Evolutionary conservation across 2,888 invertebrate genomes (phyloP), one percentile per base, ranked within the genome.

Genomic region (Xylota sylvarum): DNA sequence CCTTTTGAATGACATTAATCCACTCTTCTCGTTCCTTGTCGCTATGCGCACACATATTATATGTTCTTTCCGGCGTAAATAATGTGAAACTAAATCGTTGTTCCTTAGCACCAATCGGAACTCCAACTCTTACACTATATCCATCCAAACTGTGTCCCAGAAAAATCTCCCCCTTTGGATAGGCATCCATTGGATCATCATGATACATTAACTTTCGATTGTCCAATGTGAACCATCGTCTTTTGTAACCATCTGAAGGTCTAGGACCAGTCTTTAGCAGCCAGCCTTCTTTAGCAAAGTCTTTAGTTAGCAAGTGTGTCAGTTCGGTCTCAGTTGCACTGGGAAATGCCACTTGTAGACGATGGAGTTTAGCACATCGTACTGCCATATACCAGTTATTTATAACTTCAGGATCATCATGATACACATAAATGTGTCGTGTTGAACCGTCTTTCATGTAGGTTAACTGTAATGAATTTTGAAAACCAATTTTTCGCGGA

Each of bases 161-260:
- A 92, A 97, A 97, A 89, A 98, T 96, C 93, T 98, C 97, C 62
- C 97, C 97, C 93, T 97, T 97, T 0, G 98, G 97, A 93, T 96
- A 96, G 2, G 97, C 96, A 90, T 97, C 97, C 91, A 97, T 93
- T 1, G 96, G 96, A 90, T 97, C 97, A 90, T 97, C 96, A 90
- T 97, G 97, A 90, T 98, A 98, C 97, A 97, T 97, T n/a, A 98
- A 93, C 91, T 97, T 97, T 88, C 98, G 94, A 89, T 96, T 96
- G 89, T 97, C 97, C 52, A 98, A 92, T 0, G 97, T 97, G 91
- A 97, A 97, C 98, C 98, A 98, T 60, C 98, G 88, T 88, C 96
- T 95, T 88, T 96, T 95, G 90, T 97, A 97, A 0, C 96, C 96
- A 90, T 98, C 97, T 4, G 95, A 95, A 2, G 94, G 94, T 78